Evolutionary conservation across 1,140 invertebrate genomes (phyloP), one percentile per base, ranked within the genome.

Genomic region (Yoshiicerus persimilis): DNA sequence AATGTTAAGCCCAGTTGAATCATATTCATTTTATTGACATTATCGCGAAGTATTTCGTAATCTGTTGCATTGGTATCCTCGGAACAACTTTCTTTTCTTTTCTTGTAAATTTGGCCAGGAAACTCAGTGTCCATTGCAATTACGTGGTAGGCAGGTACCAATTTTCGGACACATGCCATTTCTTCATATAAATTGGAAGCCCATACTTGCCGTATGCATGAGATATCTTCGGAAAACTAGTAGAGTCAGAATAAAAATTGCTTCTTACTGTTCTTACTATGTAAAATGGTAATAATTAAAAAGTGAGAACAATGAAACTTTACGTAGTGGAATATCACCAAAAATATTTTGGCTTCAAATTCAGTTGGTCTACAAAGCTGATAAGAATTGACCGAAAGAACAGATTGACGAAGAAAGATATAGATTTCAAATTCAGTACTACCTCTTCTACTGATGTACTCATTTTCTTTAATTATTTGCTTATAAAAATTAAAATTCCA

Each of bases 81-180:
- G 87, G 96, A 98, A 91, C 96, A 94, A 92, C 99, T 99, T 93
- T 98, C 97, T 84, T 98, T 98, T 92, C 99, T 97, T 30, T 98
- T 98, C 88, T 97, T 94, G 11, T 98, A 98, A 34, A 99, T 98
- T 41, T 99, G 98, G 75, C 98, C 98, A 6, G 98, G 98, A 93
- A 99, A 99, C 93, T 99, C 98, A 87, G 98, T 99, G 91, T 99
- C 98, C 98, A 99, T 99, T 20, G 98, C 98, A 80, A 99, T 96
- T 94, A 97, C 99, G 91, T 96, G 96, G 93, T 98, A 99, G 91
- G 98, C 97, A 20, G 16, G 2, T 4, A 99, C 97, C 88, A 99
- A 92, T 93, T 97, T 96, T 92, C 98, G 94, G 90, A 99, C 99
- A 86, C 96, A 96, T 91, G 96, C 94, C 93, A 99, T 99, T 93